Evolutionary conservation across 2,113 vertebrate species (phyloP), one percentile per base, ranked within the genome.

Genomic region (Sinocyclocheilus maitianheensis): DNA sequence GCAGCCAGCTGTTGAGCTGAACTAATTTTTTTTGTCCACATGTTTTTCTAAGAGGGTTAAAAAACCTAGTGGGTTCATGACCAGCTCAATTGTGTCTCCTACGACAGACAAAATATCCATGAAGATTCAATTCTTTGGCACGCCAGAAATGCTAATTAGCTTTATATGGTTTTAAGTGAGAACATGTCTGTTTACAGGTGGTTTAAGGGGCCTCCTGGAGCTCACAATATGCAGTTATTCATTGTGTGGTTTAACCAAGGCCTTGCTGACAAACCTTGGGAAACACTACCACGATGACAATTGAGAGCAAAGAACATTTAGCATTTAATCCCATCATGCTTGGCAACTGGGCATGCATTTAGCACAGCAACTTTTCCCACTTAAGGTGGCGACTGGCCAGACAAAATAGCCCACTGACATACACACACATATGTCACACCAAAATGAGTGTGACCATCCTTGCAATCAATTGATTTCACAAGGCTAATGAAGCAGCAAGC

Each of bases 241-340:
- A 16, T 74, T 75, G 79, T 60, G 53, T 26, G 78, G 34, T 62
- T 86, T 79, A 87, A 69, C 67, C 34, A 10, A 80, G 51, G 71
- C 67, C 48, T 53, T 2, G n/a, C n/a, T 77, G 40, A 65, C 34
- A 86, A 85, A 75, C 79, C 30, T 14, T 10, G 37, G 37, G 86
- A 85, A 79, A 74, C 65, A 72, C 58, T 53, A 26, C 9, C 26
- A 55, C n/a, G 55, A 60, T 20, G 46, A 76, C 63, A 60, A 30
- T 77, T 87, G 83, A 90, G 77, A 86, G 74, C 13, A 24, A 81
- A 67, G 79, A 40, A 24, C 75, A 89, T 63, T 26, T 43, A 85
- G 84, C 26, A 76, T 9, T 65, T 89, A 93, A 91, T 91, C 90
- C 88, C 40, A 22, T 76, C 24, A 77, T n/a, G 30, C 77, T 87